Conservation (phyloP, 2,888 invertebrate genomes). For the Masnerella sp. region DNA sequence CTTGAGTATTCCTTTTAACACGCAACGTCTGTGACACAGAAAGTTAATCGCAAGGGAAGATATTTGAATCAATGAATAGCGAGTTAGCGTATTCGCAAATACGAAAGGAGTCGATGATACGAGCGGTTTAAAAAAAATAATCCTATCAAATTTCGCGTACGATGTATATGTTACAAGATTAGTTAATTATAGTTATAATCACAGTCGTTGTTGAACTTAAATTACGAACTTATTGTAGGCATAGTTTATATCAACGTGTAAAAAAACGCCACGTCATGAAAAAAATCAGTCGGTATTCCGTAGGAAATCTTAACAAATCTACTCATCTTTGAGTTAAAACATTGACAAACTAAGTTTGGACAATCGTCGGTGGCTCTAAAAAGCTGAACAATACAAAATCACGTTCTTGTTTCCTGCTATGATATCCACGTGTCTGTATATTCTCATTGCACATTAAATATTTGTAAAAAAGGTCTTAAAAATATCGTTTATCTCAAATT, state of each 20-base stretch:
- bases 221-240: constrained; percentile 56
- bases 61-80: constrained; percentile 46
- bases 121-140: constrained; percentile 44
- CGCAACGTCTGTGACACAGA: constrained; percentile 34
- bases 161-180: constrained; percentile 55
- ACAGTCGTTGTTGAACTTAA: constrained; percentile 56
- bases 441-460: constrained; percentile 43
- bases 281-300: constrained; percentile 53
- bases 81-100: constrained; percentile 43
- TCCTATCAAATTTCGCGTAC: constrained; percentile 49
- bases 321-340: constrained; percentile 51
- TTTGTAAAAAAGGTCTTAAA: constrained; percentile 53
- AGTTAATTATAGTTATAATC: constrained; percentile 56
- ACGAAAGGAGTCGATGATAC: constrained; percentile 40
- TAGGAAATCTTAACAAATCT: constrained; percentile 57
- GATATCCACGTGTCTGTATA: constrained; percentile 39
- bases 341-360: constrained; percentile 46
- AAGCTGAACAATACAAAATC: constrained; percentile 50
- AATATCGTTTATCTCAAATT: constrained; percentile 53
- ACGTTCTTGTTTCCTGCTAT: constrained; percentile 39
- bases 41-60: constrained; percentile 49
- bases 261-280: constrained; percentile 53
- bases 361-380: constrained; percentile 35
- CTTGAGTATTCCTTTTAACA: constrained; percentile 28
- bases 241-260: constrained; percentile 47